These are phyloP conservation scores for Osmoderma eremita DNA, from an alignment of 2,888 invertebrate genomes.

Conservation along the genomic window DNA sequence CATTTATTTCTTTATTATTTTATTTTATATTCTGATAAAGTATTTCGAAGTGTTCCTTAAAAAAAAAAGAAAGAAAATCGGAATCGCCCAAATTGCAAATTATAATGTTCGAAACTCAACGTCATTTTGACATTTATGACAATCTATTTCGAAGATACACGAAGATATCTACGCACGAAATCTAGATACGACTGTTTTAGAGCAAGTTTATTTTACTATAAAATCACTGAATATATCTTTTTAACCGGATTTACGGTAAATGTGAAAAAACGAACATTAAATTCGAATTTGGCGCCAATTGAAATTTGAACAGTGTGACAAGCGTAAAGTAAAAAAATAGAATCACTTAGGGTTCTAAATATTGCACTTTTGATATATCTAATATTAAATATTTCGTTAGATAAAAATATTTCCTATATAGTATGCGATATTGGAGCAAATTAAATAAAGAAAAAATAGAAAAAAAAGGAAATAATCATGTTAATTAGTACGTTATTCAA, in stretches of 20 bases:
- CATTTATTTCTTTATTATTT: constrained; percentile 21
- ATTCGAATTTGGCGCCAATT: constrained; percentile 39
- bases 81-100: no score
- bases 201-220: no score
- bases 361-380: constrained; percentile 57
- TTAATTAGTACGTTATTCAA: constrained; percentile 49
- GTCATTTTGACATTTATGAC: no score
- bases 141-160: no score
- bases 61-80: background rate
- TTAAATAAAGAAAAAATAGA: background rate
- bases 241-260: no score
- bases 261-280: constrained; percentile 33
- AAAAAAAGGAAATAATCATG: no score
- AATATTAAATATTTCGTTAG: constrained; percentile 20
- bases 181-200: constrained; percentile 7
- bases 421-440: background rate
- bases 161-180: no score
- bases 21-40: constrained; percentile 12
- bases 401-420: constrained; percentile 5
- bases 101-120: no score
- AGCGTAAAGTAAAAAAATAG: constrained; percentile 30
- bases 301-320: constrained; percentile 35
- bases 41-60: background rate
- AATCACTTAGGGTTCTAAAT: constrained; percentile 58
- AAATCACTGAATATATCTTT: no score